Conservation (phyloP, 2,113 vertebrate species). For the Parotia lawesii region DNA sequence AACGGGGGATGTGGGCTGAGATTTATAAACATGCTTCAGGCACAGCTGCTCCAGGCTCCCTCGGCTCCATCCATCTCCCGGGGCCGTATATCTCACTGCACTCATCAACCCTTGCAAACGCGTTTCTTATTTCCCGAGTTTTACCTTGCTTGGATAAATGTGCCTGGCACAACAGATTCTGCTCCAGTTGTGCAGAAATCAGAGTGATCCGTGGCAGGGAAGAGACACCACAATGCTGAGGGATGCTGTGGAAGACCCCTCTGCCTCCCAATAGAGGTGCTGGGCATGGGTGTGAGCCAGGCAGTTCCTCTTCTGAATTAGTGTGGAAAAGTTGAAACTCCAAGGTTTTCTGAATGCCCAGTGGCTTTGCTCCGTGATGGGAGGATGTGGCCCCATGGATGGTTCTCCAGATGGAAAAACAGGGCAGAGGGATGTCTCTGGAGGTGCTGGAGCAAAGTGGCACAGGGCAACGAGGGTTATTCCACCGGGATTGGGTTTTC, state of each 20-base stretch:
- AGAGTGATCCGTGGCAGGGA: neutral
- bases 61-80: conserved; percentile 2
- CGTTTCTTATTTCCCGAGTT: neutral
- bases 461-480: rapidly evolving
- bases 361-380: rapidly evolving
- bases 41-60: conserved; percentile 35
- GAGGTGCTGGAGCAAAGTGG: neutral
- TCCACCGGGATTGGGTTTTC: neutral
- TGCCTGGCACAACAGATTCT: neutral
- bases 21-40: conserved; percentile 52
- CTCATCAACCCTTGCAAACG: conserved; percentile 18
- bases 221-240: neutral
- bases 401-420: neutral
- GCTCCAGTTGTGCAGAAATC: neutral
- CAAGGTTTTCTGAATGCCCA: rapidly evolving
- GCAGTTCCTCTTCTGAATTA: neutral
- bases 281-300: rapidly evolving
- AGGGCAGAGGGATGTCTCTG: neutral
- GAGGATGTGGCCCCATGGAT: rapidly evolving
- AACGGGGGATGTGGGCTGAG: neutral
- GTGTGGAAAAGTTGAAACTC: neutral
- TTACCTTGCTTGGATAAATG: conserved; percentile 36
- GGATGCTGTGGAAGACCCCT: neutral
- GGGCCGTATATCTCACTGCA: neutral
- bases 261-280: neutral